phyloP scores from a whole-genome alignment of 2,888 invertebrate genomes.

The Acrobasis repandana region DNA sequence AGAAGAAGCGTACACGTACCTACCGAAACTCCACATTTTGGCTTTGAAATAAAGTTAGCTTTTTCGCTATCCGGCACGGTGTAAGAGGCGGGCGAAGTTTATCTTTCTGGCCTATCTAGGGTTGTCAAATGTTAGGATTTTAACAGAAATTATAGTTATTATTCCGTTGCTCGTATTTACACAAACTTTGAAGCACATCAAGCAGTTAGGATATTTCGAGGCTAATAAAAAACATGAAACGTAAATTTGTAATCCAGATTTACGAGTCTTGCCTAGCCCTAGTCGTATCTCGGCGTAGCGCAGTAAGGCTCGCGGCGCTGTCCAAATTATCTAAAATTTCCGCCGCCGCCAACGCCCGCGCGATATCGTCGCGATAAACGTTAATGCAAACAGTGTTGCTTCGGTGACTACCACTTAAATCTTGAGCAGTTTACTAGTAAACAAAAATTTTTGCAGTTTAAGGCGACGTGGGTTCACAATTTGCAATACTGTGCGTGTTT shows the following conservation, averaged over 20 bases:
- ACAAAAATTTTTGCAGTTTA: neutral
- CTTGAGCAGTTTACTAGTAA: neutral
- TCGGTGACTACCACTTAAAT: constrained; percentile 10
- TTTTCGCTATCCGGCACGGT: constrained; percentile 15
- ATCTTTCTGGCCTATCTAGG: constrained; percentile 3
- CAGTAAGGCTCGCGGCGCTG: constrained; percentile 36
- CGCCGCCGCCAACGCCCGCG: constrained; percentile 44
- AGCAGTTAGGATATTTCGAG: too few species aligned
- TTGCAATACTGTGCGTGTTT: too few species aligned
- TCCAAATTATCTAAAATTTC: constrained; percentile 62
- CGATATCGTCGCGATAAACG: constrained; percentile 56
- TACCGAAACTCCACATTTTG: neutral
- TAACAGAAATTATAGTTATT: neutral
- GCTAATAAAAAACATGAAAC: too few species aligned
- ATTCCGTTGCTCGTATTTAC: neutral
- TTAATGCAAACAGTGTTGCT: constrained; percentile 55
- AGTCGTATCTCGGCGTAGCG: constrained; percentile 3
- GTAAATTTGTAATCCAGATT: neutral
- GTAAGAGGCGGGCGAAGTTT: constrained; percentile 13
- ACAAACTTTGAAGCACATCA: too few species aligned
- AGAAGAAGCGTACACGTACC: neutral
- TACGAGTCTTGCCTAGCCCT: neutral
- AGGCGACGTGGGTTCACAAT: too few species aligned
- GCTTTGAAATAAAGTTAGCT: constrained; percentile 16
- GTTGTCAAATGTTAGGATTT: constrained; percentile 5